Conservation (phyloP, 2,113 vertebrate species). For the Corvus cornix region DNA sequence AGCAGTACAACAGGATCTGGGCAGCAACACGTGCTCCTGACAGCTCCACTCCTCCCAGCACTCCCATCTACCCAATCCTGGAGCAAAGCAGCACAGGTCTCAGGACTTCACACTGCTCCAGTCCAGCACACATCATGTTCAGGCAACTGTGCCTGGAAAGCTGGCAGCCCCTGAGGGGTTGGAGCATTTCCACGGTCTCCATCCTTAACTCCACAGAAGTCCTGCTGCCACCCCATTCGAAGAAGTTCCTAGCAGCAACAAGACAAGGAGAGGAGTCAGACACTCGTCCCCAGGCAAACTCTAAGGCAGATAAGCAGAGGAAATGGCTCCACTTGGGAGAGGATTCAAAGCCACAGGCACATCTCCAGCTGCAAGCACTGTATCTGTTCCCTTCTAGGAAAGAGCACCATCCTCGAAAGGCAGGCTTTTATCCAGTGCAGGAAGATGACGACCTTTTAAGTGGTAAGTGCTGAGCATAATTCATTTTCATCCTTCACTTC, state of each 20-base stretch:
- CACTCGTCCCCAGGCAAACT: not conserved
- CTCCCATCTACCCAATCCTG: not conserved
- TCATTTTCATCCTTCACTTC: not conserved
- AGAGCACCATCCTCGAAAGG: accelerated
- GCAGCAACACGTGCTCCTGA: not conserved
- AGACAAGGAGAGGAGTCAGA: not conserved
- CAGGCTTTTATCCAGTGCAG: not conserved
- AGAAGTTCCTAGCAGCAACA: not conserved
- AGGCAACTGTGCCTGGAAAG: not conserved
- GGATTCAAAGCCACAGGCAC: not conserved
- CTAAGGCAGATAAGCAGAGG: not conserved
- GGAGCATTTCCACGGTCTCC: not conserved
- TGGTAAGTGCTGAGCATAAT: not conserved
- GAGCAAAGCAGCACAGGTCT: not conserved
- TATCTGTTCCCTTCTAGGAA: not conserved
- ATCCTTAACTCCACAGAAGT: not conserved
- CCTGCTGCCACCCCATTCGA: not conserved
- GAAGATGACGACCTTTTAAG: not conserved
- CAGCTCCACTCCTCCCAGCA: not conserved
- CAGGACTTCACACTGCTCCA: not conserved
- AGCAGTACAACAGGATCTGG: not conserved
- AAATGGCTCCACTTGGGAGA: not conserved
- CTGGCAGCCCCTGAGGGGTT: not conserved
- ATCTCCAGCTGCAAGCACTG: not conserved
- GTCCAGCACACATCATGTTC: not conserved